A percentile compares a stretch with the other conserved stretches of the same genome.
Evolutionary conservation across 2,113 vertebrate species (phyloP).

Genomic region (Archocentrus centrarchus): DNA sequence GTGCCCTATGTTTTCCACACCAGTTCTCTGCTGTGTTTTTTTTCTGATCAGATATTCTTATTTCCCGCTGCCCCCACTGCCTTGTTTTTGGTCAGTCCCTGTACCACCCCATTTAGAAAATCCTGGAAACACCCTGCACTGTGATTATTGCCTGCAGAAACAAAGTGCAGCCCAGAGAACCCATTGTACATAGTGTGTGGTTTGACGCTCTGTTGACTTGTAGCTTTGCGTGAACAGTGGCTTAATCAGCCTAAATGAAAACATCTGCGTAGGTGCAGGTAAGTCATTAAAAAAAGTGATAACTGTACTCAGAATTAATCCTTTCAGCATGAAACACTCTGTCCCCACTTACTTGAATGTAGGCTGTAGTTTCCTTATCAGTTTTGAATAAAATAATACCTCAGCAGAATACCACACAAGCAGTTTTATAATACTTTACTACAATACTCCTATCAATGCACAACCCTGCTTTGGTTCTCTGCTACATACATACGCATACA

Average conservation of each 20-base stretch:
- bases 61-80: not conserved
- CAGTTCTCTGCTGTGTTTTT: not conserved
- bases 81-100: not conserved
- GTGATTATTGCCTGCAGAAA: not conserved
- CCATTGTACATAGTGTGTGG: not conserved
- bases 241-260: slow-evolving; percentile 23
- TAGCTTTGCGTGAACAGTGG: not conserved
- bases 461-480: not conserved
- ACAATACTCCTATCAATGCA: not conserved
- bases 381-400: not conserved
- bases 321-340: not conserved
- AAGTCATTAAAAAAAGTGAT: not conserved
- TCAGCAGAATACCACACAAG: not conserved
- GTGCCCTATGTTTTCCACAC: not conserved
- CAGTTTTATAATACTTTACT: not conserved
- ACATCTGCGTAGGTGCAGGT: not conserved
- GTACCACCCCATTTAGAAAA: slow-evolving; percentile 2
- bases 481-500: not conserved
- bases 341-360: not conserved
- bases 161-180: not conserved
- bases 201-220: not conserved
- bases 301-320: not conserved
- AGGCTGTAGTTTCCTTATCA: not conserved
- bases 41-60: not conserved
- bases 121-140: not conserved